Evolutionary conservation across 2,797 vertebrate genomes (phyloP).

Genomic region (Enoplosus armatus): DNA sequence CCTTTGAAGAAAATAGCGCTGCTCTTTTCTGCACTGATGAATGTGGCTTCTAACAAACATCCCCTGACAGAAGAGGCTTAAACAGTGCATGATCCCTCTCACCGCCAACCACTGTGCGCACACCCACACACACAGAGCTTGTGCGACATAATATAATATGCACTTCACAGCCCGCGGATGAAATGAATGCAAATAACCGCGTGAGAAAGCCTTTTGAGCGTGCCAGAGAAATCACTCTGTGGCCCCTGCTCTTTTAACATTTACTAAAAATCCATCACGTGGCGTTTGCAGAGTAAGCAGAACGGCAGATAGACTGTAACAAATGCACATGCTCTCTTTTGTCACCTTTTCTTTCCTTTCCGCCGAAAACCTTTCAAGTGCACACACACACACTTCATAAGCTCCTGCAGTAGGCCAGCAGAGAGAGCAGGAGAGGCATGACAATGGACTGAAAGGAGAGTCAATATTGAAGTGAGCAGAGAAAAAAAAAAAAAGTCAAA

Average conservation of each 20-base stretch:
- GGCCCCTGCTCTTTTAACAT: conserved; percentile 77
- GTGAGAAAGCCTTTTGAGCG: conserved; percentile 62
- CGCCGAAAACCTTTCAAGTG: conserved; percentile 55
- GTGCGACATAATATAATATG: conserved; percentile 40
- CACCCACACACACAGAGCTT: conserved; percentile 17
- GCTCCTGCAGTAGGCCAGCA: conserved; percentile 56
- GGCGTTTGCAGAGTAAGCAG: conserved; percentile 75
- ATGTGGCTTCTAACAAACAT: conserved; percentile 62
- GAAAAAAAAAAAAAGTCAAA: conserved; percentile 24
- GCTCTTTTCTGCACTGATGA: conserved; percentile 68
- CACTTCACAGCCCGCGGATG: conserved; percentile 66
- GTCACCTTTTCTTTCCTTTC: conserved; percentile 60
- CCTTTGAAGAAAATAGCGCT: conserved; percentile 47
- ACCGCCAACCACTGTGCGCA: not conserved
- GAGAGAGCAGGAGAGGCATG: conserved; percentile 45
- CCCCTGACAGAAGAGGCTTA: conserved; percentile 62
- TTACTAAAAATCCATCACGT: conserved; percentile 78
- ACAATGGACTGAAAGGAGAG: conserved; percentile 61
- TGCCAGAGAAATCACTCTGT: conserved; percentile 62
- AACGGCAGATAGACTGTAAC: conserved; percentile 64
- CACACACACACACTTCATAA: conserved; percentile 39
- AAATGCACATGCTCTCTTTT: conserved; percentile 66
- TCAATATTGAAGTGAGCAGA: conserved; percentile 53
- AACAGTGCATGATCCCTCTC: conserved; percentile 63
- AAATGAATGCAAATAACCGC: conserved; percentile 74